phyloP scores from a whole-genome alignment of 1,140 invertebrate genomes.

The Eriosoma lanigerum region DNA sequence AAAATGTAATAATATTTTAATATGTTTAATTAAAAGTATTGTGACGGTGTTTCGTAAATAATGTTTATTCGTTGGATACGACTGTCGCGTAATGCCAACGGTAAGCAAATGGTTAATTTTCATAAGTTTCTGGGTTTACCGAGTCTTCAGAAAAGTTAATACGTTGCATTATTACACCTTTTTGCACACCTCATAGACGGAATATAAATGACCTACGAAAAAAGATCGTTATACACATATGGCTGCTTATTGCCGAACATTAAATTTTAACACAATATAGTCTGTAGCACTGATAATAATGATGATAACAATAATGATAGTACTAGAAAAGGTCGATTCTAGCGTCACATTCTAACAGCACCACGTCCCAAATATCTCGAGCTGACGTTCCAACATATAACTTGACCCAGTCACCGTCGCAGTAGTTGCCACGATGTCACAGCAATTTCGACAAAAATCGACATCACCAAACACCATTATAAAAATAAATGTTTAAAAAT shows the following conservation, averaged over 20 bases:
- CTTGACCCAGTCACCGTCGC: too few species aligned
- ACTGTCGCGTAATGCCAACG: background rate
- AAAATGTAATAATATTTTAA: too few species aligned
- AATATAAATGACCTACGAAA: constrained; percentile 32
- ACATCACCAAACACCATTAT: too few species aligned
- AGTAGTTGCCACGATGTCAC: too few species aligned
- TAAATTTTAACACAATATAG: constrained; percentile 16
- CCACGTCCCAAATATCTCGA: too few species aligned
- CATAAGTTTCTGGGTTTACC: background rate
- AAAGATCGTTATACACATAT: constrained; percentile 3
- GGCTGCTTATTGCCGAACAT: background rate
- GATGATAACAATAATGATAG: background rate
- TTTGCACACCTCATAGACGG: background rate
- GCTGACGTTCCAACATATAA: too few species aligned
- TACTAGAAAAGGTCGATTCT: background rate
- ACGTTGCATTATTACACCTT: background rate
- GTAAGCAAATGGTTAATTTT: constrained; percentile 29
- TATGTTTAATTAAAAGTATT: too few species aligned
- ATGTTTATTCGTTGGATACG: background rate
- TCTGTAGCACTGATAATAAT: background rate
- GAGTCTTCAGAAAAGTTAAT: background rate
- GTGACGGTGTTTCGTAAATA: too few species aligned
- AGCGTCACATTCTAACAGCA: too few species aligned
- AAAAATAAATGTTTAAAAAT: too few species aligned
- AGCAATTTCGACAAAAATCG: too few species aligned